Conservation (phyloP, 1,140 invertebrate genomes). For the Delia radicum region DNA sequence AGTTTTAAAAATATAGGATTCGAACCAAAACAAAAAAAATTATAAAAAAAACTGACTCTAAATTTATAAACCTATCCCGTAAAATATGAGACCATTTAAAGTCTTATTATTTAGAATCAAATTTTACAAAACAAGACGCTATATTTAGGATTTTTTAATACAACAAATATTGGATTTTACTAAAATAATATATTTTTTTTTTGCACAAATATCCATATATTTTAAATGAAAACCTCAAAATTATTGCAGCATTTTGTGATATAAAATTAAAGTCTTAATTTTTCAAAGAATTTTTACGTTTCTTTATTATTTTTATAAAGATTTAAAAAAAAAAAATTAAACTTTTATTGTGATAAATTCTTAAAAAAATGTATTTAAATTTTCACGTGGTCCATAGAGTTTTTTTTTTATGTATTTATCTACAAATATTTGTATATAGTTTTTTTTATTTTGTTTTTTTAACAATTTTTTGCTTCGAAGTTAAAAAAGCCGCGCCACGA, state of each 20-base stretch:
- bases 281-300: too few relatives aligned
- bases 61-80: not conserved
- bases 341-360: not conserved
- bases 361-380: not conserved
- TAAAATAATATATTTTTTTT: too few relatives aligned
- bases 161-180: too few relatives aligned
- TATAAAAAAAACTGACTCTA: not conserved
- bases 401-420: not conserved
- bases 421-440: not conserved
- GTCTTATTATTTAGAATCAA: too few relatives aligned
- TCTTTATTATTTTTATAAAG: not conserved
- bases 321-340: too few relatives aligned
- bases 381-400: slow-evolving; percentile 2
- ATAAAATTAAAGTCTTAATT: too few relatives aligned
- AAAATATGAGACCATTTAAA: too few relatives aligned
- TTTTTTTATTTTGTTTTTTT: not conserved
- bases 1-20: not conserved
- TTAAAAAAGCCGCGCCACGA: not conserved
- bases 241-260: too few relatives aligned
- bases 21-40: not conserved
- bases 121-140: too few relatives aligned
- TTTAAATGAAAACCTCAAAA: too few relatives aligned
- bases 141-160: too few relatives aligned
- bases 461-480: not conserved
- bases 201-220: too few relatives aligned